Evolutionary conservation across 2,888 invertebrate genomes (phyloP).

Genomic region (Caenorhabditis drosophilae): DNA sequence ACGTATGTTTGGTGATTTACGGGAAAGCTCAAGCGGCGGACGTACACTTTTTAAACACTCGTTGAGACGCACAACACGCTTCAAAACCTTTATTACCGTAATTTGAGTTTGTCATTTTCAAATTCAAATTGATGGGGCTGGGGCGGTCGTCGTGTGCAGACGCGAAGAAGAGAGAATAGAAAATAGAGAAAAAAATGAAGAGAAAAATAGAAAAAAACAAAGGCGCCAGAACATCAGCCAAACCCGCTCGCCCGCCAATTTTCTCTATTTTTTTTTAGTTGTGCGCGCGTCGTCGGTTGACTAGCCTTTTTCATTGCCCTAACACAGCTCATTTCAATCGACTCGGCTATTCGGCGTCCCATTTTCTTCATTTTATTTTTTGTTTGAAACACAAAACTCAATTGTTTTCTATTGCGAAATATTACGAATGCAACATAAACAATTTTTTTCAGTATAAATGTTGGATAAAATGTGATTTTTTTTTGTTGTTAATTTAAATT

Average conservation of each 20-base stretch:
- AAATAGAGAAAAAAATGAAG: not conserved
- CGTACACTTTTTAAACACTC: slow-evolving; percentile 25
- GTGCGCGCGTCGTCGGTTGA: slow-evolving; percentile 1
- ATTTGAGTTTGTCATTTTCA: not conserved
- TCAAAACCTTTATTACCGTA: slow-evolving; percentile 16
- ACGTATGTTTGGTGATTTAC: too few species aligned
- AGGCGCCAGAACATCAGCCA: too few species aligned
- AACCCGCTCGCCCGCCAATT: slow-evolving; percentile 3
- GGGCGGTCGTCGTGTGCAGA: slow-evolving; percentile 8
- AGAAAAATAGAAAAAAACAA: not conserved
- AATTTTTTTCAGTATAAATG: too few species aligned
- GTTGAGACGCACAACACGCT: slow-evolving; percentile 24
- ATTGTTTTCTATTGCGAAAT: too few species aligned
- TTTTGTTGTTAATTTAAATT: too few species aligned
- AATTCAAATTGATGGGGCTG: slow-evolving; percentile 12
- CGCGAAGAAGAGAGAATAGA: too few species aligned
- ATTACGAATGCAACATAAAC: too few species aligned
- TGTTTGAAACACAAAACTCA: too few species aligned
- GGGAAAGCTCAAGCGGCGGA: slow-evolving; percentile 21
- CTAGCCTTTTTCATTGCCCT: not conserved
- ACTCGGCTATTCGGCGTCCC: not conserved
- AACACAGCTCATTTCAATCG: slow-evolving; percentile 7
- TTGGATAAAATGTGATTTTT: too few species aligned
- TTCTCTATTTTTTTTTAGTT: slow-evolving; percentile 15
- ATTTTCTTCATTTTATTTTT: not conserved